Conservation (phyloP, 2,797 vertebrate species). For the Triplophysa bombifrons region DNA sequence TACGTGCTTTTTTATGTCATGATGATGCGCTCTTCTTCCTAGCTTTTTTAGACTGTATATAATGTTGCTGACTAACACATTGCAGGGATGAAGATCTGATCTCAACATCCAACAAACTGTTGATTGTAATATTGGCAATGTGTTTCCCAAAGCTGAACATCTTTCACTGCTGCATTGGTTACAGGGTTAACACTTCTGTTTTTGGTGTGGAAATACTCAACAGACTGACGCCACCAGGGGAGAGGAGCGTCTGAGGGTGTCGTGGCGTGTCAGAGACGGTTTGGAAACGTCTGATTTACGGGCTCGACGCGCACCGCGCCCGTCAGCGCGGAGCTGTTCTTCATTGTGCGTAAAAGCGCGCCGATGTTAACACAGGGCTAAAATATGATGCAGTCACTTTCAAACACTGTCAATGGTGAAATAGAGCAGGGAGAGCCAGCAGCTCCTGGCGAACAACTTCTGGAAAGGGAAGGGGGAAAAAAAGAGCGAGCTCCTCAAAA, state of each 20-base stretch:
- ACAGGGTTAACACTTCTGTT: not conserved
- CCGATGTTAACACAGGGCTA: constrained; percentile 76
- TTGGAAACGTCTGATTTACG: constrained; percentile 72
- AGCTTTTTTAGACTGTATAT: no score
- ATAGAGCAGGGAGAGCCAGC: constrained; percentile 55
- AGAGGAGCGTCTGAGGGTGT: constrained; percentile 40
- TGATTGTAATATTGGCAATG: not conserved
- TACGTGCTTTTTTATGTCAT: not conserved
- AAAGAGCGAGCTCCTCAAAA: constrained; percentile 12
- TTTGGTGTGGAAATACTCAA: not conserved
- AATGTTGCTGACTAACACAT: not conserved
- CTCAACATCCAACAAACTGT: not conserved
- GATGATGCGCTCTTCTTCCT: no score
- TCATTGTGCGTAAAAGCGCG: constrained; percentile 63
- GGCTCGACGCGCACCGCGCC: constrained; percentile 67
- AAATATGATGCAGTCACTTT: constrained; percentile 77
- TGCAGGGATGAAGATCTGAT: not conserved
- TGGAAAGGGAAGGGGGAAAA: constrained; percentile 4
- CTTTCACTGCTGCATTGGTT: not conserved
- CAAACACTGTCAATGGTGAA: constrained; percentile 74
- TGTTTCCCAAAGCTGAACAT: not conserved
- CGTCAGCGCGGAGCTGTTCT: constrained; percentile 67
- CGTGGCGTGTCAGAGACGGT: constrained; percentile 66
- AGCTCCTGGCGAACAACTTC: constrained; percentile 34
- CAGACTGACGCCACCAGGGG: not conserved